phyloP scores from a whole-genome alignment of 2,888 invertebrate genomes.

The Dusona sp. region DNA sequence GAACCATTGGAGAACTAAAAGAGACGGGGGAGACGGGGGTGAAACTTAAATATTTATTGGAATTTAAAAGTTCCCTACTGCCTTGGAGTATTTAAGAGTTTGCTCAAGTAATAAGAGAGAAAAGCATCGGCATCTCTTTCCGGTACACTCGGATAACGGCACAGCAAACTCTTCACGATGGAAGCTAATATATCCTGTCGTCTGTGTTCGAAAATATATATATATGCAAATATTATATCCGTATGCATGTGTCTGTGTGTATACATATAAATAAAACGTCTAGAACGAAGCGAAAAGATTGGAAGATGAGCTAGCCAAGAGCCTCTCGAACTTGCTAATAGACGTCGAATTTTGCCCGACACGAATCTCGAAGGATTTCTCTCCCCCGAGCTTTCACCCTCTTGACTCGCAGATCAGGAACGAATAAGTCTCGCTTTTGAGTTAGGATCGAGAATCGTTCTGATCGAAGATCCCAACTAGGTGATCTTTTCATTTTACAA shows the following conservation, averaged over 20 bases:
- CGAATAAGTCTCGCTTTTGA: slow-evolving; percentile 37
- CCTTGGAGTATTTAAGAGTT: slow-evolving; percentile 81
- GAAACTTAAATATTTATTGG: slow-evolving; percentile 82
- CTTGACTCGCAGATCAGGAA: slow-evolving; percentile 56
- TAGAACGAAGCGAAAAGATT: slow-evolving; percentile 58
- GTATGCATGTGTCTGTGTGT: background rate
- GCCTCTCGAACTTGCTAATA: slow-evolving; percentile 73
- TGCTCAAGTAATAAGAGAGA: slow-evolving; percentile 78
- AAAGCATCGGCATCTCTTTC: slow-evolving; percentile 53
- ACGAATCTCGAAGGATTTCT: slow-evolving; percentile 56
- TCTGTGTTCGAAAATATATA: background rate
- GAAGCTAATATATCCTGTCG: slow-evolving; percentile 63
- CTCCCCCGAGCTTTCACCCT: slow-evolving; percentile 18
- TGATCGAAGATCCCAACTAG: background rate
- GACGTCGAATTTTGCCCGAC: slow-evolving; percentile 70
- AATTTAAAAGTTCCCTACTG: slow-evolving; percentile 80
- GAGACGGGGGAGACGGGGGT: slow-evolving; percentile 52
- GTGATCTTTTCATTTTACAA: slow-evolving; percentile 41
- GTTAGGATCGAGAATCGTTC: slow-evolving; percentile 14
- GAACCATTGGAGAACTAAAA: slow-evolving; percentile 20
- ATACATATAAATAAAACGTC: slow-evolving; percentile 29
- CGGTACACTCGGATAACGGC: slow-evolving; percentile 60
- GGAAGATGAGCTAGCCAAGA: slow-evolving; percentile 56
- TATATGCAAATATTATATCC: slow-evolving; percentile 18
- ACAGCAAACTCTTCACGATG: slow-evolving; percentile 59